Percentiles rank a stretch among this genome's conserved stretches.
Evolutionary conservation across 2,113 vertebrate genomes (phyloP).

Genomic region (Daboia siamensis): DNA sequence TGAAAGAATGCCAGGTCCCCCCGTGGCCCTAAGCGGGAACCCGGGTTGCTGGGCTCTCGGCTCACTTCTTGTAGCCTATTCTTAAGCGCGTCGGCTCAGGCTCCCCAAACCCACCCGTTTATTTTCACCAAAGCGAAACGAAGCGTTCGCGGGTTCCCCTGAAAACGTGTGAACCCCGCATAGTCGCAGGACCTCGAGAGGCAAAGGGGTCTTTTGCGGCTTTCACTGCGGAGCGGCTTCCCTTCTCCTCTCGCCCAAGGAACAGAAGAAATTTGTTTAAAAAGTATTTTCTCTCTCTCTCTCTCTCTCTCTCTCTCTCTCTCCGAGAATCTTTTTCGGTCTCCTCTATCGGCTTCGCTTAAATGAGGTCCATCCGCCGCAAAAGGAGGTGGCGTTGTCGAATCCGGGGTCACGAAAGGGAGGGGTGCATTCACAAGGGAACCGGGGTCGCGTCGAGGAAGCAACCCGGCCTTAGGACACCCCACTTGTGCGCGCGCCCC

Average conservation of each 20-base stretch:
- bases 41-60: neutral
- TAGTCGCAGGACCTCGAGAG: neutral
- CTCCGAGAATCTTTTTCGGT: neutral
- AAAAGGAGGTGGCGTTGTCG: neutral
- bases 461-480: neutral
- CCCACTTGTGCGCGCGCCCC: neutral
- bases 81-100: neutral
- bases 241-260: neutral
- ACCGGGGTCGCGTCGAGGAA: neutral
- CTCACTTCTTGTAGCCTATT: neutral
- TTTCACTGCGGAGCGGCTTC: neutral
- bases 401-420: neutral
- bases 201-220: neutral
- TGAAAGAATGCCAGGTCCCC: neutral
- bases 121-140: neutral
- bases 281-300: neutral
- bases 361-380: neutral
- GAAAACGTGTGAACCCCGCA: neutral
- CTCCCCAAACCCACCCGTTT: neutral
- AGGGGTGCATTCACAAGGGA: neutral
- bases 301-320: no score
- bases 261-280: neutral
- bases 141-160: neutral
- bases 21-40: neutral
- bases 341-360: neutral